Percentiles rank a stretch among this genome's conserved stretches.
Evolutionary conservation across 2,888 invertebrate species (phyloP).

Genomic region (Melinopterus prodromus): DNA sequence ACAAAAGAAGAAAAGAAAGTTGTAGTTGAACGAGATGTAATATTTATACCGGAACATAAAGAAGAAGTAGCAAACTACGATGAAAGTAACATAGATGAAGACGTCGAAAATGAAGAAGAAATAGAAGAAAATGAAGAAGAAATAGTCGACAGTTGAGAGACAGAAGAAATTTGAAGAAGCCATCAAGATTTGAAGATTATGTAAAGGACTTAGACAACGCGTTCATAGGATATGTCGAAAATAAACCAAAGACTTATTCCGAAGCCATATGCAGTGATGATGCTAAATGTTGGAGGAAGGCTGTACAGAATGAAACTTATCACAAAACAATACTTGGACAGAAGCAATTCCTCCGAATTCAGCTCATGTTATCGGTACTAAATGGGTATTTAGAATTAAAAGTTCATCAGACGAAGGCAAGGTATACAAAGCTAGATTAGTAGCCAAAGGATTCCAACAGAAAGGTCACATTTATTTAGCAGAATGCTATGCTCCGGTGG

Average conservation of each 20-base stretch:
- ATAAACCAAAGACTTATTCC: constrained; percentile 21
- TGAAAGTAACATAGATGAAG: constrained; percentile 5
- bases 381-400: constrained; percentile 33
- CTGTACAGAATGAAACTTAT: constrained; percentile 34
- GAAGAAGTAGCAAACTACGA: background rate
- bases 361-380: constrained; percentile 26
- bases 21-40: constrained; percentile 38
- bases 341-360: constrained; percentile 12
- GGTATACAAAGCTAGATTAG: constrained; percentile 43
- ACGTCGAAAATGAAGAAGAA: background rate
- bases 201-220: background rate
- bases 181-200: background rate
- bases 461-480: constrained; percentile 20
- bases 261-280: constrained; percentile 17
- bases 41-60: constrained; percentile 30
- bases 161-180: background rate
- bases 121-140: background rate
- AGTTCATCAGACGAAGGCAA: constrained; percentile 17
- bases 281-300: constrained; percentile 57
- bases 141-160: background rate
- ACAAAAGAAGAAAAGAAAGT: constrained; percentile 37
- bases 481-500: constrained; percentile 44
- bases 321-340: constrained; percentile 36
- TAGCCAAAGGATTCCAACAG: constrained; percentile 44
- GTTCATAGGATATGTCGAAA: background rate